Conservation (phyloP, 2,113 vertebrate species). For the Nothobranchius kuhntae region DNA sequence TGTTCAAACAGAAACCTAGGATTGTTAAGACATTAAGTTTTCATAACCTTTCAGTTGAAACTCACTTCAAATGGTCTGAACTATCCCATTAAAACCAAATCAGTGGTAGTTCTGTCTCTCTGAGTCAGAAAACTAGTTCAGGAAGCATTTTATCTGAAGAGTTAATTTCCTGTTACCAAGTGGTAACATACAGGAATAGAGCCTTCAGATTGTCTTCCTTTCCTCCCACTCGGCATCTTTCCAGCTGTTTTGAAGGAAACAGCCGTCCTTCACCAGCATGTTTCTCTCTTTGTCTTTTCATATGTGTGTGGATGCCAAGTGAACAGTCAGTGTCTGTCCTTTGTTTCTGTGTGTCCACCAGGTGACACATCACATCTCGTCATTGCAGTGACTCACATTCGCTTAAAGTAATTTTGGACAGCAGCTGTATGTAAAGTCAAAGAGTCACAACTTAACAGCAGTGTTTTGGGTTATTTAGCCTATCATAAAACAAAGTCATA, state of each 20-base stretch:
- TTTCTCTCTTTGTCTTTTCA: slow-evolving; percentile 7
- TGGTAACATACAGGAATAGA: slow-evolving; percentile 42
- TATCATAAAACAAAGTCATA: too few species aligned
- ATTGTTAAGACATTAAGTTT: too few species aligned
- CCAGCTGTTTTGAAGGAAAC: slow-evolving; percentile 51
- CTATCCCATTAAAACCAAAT: neutral
- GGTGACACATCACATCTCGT: slow-evolving; percentile 62
- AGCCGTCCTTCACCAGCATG: slow-evolving; percentile 39
- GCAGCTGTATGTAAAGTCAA: neutral
- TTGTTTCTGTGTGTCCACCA: slow-evolving; percentile 39
- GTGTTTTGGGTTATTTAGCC: too few species aligned
- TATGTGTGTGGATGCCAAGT: slow-evolving; percentile 36
- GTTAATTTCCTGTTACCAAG: slow-evolving; percentile 43
- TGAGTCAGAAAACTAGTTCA: slow-evolving; percentile 24
- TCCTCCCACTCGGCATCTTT: slow-evolving; percentile 29
- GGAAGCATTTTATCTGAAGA: slow-evolving; percentile 29
- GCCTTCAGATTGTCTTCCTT: slow-evolving; percentile 25
- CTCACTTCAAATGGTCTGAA: neutral
- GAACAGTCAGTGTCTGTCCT: slow-evolving; percentile 51
- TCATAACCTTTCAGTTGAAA: too few species aligned
- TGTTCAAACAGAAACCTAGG: too few species aligned
- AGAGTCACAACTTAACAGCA: too few species aligned
- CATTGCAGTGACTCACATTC: slow-evolving; percentile 41
- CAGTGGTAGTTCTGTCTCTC: neutral
- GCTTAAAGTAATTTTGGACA: slow-evolving; percentile 12